Conservation (phyloP, 2,113 vertebrate genomes). For the Columba janthina region DNA sequence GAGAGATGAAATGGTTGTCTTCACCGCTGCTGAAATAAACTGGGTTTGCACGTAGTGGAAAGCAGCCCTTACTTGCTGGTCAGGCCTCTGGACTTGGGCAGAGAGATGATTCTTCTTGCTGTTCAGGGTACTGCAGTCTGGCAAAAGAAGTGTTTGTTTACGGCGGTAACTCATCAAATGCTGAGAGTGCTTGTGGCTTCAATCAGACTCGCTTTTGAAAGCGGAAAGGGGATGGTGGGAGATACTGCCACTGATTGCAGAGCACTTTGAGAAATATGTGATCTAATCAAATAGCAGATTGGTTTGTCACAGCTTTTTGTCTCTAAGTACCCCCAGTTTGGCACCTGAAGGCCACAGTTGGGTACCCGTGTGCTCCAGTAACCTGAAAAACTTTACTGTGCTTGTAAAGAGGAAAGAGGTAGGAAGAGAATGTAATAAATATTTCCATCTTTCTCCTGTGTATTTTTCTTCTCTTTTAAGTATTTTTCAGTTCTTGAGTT, state of each 20-base stretch:
- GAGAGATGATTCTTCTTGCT: neutral
- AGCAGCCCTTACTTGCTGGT: neutral
- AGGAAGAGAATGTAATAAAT: neutral
- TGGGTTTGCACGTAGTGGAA: neutral
- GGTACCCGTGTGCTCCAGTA: neutral
- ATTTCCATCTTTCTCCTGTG: neutral
- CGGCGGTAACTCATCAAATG: neutral
- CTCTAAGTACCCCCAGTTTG: neutral
- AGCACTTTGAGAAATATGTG: neutral
- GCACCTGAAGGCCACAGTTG: accelerated
- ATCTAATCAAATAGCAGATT: neutral
- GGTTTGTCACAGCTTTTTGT: neutral
- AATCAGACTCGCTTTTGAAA: neutral
- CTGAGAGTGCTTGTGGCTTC: neutral
- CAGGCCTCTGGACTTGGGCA: neutral
- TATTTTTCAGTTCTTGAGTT: neutral
- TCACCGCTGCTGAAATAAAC: neutral
- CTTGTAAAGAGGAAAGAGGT: neutral
- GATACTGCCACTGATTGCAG: neutral
- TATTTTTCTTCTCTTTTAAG: neutral
- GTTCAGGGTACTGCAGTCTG: neutral
- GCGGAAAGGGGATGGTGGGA: neutral
- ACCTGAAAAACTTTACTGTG: neutral
- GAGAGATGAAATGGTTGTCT: neutral
- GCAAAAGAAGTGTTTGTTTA: neutral